Evolutionary conservation across 2,113 vertebrate genomes (phyloP).

Genomic region (Rhombomys opimus): DNA sequence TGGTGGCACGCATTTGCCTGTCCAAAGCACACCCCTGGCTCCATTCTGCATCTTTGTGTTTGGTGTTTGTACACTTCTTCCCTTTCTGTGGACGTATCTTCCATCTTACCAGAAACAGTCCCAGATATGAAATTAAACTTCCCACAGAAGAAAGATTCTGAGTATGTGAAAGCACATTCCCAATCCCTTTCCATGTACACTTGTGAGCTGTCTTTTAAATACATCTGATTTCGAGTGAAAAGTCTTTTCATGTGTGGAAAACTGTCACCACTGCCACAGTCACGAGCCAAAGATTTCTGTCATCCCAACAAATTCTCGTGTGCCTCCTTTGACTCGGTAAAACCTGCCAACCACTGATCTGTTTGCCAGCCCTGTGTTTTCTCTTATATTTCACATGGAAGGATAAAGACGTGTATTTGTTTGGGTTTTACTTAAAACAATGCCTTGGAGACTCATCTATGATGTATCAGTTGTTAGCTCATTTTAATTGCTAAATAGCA

Average conservation of each 20-base stretch:
- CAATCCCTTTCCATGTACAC: background rate
- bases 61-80: background rate
- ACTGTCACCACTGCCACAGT: background rate
- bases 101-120: conserved; percentile 18
- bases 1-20: background rate
- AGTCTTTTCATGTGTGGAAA: background rate
- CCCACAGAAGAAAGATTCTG: background rate
- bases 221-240: background rate
- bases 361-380: background rate
- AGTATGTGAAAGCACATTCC: background rate
- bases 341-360: background rate
- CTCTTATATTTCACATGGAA: conserved; percentile 1
- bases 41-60: background rate
- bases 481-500: background rate
- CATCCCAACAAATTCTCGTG: background rate
- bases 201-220: conserved; percentile 1
- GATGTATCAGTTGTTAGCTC: background rate
- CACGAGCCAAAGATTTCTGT: background rate
- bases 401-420: background rate
- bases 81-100: background rate
- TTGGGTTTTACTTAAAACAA: background rate
- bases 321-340: background rate
- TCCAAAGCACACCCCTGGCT: background rate
- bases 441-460: background rate
- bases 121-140: conserved; percentile 31